Evolutionary conservation across 2,797 vertebrate species (phyloP).

Genomic region (Melanogrammus aeglefinus): DNA sequence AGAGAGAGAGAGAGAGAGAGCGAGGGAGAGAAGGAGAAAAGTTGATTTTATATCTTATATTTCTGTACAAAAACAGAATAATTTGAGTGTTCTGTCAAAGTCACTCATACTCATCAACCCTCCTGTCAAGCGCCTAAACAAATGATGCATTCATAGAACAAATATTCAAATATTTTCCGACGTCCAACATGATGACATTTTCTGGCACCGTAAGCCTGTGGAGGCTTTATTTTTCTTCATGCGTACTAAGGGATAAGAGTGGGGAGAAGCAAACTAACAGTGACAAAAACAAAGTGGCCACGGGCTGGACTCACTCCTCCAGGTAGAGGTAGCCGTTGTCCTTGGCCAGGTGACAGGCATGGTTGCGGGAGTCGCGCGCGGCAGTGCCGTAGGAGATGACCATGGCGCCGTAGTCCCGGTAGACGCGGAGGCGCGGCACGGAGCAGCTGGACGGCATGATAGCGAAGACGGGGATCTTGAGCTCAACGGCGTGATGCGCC

Average conservation of each 20-base stretch:
- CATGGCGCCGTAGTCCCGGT: constrained; percentile 87
- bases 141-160: neutral
- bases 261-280: neutral
- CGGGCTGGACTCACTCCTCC: constrained; percentile 81
- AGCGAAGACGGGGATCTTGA: constrained; percentile 82
- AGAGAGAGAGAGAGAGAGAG: constrained; percentile 17
- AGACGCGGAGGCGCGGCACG: constrained; percentile 72
- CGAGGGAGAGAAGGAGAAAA: neutral
- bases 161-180: too few species aligned
- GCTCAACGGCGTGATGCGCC: constrained; percentile 81
- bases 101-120: neutral
- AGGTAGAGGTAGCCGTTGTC: constrained; percentile 86
- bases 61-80: neutral
- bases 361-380: constrained; percentile 73
- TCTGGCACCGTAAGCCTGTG: neutral
- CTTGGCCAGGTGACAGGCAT: constrained; percentile 78
- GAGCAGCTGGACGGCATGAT: constrained; percentile 81
- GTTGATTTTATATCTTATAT: too few species aligned
- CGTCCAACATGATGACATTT: neutral
- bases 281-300: neutral
- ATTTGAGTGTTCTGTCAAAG: neutral
- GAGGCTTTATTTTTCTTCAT: neutral
- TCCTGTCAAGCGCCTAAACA: neutral
- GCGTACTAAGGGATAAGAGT: neutral
- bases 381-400: constrained; percentile 83